Evolutionary conservation across 2,113 vertebrate species (phyloP).

Genomic region (Mus musculus): DNA sequence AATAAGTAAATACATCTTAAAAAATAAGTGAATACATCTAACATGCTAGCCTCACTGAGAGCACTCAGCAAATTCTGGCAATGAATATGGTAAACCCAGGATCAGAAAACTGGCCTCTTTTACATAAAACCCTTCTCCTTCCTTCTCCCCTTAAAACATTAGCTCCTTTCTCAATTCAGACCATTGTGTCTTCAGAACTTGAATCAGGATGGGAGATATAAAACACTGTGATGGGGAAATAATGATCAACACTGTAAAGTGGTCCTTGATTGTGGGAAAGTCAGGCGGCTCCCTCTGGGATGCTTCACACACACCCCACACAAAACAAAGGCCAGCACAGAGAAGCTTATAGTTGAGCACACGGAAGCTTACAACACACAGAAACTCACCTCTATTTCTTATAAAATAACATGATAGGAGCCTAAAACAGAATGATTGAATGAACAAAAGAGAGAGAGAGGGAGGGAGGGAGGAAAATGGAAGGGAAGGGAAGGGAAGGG

Average conservation of each 20-base stretch:
- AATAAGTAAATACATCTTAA: too few species aligned
- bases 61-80: not conserved
- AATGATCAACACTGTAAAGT: not conserved
- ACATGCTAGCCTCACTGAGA: not conserved
- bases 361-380: not conserved
- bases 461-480: not conserved
- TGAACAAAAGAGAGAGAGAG: not conserved
- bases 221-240: not conserved
- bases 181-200: constrained; percentile 32
- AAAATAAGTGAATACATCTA: not conserved
- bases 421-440: not conserved
- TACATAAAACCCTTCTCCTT: not conserved
- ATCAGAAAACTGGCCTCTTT: not conserved
- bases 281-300: not conserved
- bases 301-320: not conserved
- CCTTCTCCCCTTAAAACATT: not conserved
- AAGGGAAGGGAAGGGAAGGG: not conserved
- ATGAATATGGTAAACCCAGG: not conserved
- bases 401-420: not conserved
- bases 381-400: not conserved
- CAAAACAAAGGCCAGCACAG: not conserved
- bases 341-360: not conserved
- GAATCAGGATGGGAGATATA: not conserved
- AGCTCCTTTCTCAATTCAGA: not conserved
- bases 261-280: not conserved